Percentiles rank a stretch among this genome's conserved stretches.
phyloP scores from a whole-genome alignment of 2,113 vertebrate species.

The Baryphthengus martii region DNA sequence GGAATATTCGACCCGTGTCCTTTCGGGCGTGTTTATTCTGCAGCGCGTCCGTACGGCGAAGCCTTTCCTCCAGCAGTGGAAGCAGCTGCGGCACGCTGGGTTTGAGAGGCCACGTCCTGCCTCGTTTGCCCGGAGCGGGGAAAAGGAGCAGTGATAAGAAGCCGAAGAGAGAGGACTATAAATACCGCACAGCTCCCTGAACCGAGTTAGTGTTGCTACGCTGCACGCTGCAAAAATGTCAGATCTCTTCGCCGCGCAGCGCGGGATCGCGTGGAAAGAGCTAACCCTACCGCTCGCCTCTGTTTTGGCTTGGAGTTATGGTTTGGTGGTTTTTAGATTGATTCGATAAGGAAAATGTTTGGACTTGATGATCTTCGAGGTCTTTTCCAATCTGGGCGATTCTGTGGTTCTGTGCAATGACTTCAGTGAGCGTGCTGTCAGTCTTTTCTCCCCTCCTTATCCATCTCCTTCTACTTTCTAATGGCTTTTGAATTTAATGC shows the following conservation, averaged over 20 bases:
- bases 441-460: not conserved
- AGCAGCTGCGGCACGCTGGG: not conserved
- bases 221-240: not conserved
- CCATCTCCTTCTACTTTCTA: not conserved
- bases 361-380: no score
- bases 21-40: not conserved
- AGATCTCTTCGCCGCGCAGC: not conserved
- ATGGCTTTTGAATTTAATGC: not conserved
- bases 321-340: rapidly evolving
- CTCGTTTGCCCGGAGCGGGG: rapidly evolving
- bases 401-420: no score
- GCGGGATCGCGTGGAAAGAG: rapidly evolving
- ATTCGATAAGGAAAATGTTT: not conserved
- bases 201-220: not conserved
- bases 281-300: rapidly evolving
- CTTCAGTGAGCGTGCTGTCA: not conserved
- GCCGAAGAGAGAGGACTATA: not conserved
- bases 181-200: not conserved
- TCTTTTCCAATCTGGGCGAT: no score
- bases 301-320: not conserved
- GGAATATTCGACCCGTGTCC: not conserved
- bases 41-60: rapidly evolving
- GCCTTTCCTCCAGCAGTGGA: not conserved
- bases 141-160: not conserved
- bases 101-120: not conserved